These are phyloP conservation scores for Dasyprocta punctata DNA, from an alignment of 2,113 vertebrate genomes.

Conservation along the genomic window DNA sequence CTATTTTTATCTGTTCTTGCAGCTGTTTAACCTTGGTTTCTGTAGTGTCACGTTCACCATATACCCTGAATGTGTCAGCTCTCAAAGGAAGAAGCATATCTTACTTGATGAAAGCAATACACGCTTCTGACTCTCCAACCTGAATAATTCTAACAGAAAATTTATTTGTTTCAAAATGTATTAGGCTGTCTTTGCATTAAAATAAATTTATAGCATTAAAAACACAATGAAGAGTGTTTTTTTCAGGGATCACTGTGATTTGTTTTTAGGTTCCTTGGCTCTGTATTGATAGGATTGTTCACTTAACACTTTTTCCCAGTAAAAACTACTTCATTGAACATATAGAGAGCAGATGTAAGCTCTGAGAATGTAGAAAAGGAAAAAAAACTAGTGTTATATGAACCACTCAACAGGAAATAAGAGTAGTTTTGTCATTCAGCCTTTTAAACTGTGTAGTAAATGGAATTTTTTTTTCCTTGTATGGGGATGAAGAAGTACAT, in stretches of 20 bases:
- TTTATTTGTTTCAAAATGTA: background rate
- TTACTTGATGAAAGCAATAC: background rate
- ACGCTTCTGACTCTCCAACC: background rate
- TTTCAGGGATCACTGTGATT: background rate
- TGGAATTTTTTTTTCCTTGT: background rate
- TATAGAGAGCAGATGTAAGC: background rate
- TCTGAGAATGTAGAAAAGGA: background rate
- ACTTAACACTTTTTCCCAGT: background rate
- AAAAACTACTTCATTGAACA: conserved; percentile 4
- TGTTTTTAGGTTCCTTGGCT: background rate
- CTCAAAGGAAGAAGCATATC: background rate
- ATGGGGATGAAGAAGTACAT: background rate
- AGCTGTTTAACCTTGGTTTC: background rate
- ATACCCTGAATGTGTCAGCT: background rate
- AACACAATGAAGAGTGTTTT: background rate
- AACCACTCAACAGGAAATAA: background rate
- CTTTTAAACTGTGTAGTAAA: background rate
- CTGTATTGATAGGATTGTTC: background rate
- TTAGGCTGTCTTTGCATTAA: background rate
- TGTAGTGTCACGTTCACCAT: background rate
- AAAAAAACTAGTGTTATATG: background rate
- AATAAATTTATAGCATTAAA: background rate
- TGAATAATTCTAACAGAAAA: background rate
- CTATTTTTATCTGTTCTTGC: background rate
- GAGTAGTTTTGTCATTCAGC: background rate